Evolutionary conservation across 2,797 vertebrate genomes (phyloP).

Genomic region (Morelia viridis): DNA sequence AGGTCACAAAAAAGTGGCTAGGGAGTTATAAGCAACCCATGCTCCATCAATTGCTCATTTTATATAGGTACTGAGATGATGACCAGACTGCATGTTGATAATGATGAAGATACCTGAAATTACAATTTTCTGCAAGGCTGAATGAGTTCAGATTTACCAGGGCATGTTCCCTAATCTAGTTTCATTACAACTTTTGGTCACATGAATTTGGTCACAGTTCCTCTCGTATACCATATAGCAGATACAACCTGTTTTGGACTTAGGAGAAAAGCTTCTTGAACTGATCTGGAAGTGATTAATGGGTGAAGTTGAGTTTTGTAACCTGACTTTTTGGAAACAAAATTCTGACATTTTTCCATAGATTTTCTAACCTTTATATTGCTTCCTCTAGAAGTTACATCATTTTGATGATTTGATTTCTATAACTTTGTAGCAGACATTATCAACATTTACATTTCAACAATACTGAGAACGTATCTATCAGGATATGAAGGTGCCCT

Average conservation of each 20-base stretch:
- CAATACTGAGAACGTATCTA: conserved; percentile 33
- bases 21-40: background rate
- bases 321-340: conserved; percentile 3
- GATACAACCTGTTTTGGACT: background rate
- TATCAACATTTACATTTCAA: conserved; percentile 39
- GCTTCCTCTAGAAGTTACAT: conserved; percentile 25
- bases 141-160: background rate
- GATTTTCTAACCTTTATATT: conserved; percentile 3
- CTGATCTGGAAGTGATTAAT: background rate
- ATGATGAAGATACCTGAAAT: background rate
- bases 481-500: conserved; percentile 24
- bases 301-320: background rate
- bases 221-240: background rate
- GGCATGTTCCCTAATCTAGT: background rate
- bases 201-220: background rate
- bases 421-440: conserved; percentile 32
- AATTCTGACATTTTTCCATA: conserved; percentile 10
- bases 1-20: background rate
- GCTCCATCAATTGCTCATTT: background rate
- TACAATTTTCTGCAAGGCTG: background rate
- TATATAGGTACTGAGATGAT: background rate
- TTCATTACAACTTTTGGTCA: background rate
- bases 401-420: conserved; percentile 30
- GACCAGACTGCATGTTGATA: background rate
- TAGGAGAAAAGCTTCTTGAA: background rate